Percentiles rank a stretch among this genome's conserved stretches.
These are phyloP conservation scores for Himalopsyche phryganea DNA, from an alignment of 1,140 invertebrate genomes.

Conservation along the genomic window DNA sequence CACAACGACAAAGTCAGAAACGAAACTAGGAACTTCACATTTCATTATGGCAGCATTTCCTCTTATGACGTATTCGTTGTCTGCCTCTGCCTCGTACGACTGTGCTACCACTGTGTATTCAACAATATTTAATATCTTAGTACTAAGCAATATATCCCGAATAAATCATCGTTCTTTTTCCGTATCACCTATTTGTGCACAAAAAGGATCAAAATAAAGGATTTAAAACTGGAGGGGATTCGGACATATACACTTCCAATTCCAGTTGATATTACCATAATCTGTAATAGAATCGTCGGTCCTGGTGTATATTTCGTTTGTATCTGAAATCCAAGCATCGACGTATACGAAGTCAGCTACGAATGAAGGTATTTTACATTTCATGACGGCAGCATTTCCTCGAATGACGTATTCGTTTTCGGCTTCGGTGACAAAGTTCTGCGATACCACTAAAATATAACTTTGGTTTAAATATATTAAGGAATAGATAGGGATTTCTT, in stretches of 20 bases:
- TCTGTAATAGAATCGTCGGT: slow-evolving; percentile 46
- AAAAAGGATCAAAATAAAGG: slow-evolving; percentile 10
- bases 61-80: slow-evolving; percentile 82
- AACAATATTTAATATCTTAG: too few species aligned
- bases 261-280: slow-evolving; percentile 49
- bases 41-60: slow-evolving; percentile 85
- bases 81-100: slow-evolving; percentile 76
- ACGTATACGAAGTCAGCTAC: slow-evolving; percentile 89
- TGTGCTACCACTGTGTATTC: slow-evolving; percentile 68
- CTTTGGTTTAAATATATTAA: slow-evolving; percentile 34
- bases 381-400: slow-evolving; percentile 87
- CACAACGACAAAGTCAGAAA: slow-evolving; percentile 80
- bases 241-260: slow-evolving; percentile 3
- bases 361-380: slow-evolving; percentile 91
- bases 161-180: background rate
- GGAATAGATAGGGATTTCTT: background rate
- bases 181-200: background rate
- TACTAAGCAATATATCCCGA: background rate
- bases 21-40: slow-evolving; percentile 84
- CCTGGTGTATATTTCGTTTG: slow-evolving; percentile 65
- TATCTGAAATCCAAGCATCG: slow-evolving; percentile 79
- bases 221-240: slow-evolving; percentile 16
- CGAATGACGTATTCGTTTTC: slow-evolving; percentile 92
- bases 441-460: slow-evolving; percentile 70
- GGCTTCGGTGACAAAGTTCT: slow-evolving; percentile 84